Conservation (phyloP, 2,797 vertebrate species). For the Sebastes minor region DNA sequence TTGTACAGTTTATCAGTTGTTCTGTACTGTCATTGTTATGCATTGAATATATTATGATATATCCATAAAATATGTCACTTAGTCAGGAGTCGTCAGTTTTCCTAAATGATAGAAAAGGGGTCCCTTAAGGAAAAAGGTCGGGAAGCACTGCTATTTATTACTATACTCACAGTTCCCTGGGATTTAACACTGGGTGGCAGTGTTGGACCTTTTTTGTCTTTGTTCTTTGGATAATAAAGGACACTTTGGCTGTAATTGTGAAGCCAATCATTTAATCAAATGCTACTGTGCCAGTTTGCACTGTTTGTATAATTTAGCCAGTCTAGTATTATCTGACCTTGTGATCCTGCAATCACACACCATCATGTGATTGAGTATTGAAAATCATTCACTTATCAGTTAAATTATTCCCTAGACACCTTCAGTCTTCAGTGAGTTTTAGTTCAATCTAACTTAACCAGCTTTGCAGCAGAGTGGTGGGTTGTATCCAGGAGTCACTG, state of each 20-base stretch:
- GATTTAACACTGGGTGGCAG: constrained; percentile 50
- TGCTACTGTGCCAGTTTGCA: neutral
- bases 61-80: too few relatives aligned
- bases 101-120: too few relatives aligned
- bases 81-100: too few relatives aligned
- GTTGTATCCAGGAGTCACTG: neutral
- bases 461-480: neutral
- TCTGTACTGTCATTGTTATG: too few relatives aligned
- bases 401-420: neutral
- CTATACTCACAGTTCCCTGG: neutral
- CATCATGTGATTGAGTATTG: neutral
- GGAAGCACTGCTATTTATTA: too few relatives aligned
- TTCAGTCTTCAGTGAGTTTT: neutral
- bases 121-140: too few relatives aligned
- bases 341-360: neutral
- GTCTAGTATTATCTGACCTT: neutral
- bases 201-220: constrained; percentile 9
- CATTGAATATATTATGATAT: too few relatives aligned
- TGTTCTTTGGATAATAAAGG: neutral
- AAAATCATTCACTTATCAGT: neutral
- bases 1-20: too few relatives aligned
- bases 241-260: neutral
- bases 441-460: neutral
- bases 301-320: neutral
- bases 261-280: neutral